These are phyloP conservation scores for Etheostoma cragini DNA, from an alignment of 2,113 vertebrate genomes.

Conservation along the genomic window DNA sequence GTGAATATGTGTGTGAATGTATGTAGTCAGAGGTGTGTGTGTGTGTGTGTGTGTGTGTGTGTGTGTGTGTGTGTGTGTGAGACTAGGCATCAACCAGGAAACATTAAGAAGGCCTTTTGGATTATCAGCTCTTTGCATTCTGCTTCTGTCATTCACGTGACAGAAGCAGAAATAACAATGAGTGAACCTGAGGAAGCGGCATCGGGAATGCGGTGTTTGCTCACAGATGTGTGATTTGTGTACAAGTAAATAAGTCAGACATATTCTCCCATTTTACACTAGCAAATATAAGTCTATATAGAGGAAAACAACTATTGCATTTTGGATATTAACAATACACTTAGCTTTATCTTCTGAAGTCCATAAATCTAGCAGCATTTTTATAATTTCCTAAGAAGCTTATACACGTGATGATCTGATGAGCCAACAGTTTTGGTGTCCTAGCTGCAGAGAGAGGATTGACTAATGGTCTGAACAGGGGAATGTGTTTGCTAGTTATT, in stretches of 20 bases:
- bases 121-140: constrained; percentile 17
- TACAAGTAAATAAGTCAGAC: neutral
- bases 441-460: neutral
- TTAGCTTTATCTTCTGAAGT: neutral
- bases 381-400: neutral
- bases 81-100: constrained; percentile 29
- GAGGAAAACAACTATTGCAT: neutral
- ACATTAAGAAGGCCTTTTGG: constrained; percentile 9
- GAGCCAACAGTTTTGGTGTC: neutral
- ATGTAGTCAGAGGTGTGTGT: constrained; percentile 7
- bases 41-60: constrained; percentile 10
- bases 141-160: constrained; percentile 19
- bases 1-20: constrained; percentile 9
- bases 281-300: neutral
- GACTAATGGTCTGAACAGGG: neutral
- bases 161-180: neutral
- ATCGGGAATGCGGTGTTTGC: neutral
- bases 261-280: neutral
- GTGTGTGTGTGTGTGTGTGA: constrained; percentile 7
- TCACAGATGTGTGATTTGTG: neutral
- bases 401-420: neutral
- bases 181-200: neutral
- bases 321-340: neutral
- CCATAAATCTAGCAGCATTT: neutral
- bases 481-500: too few relatives aligned